These are phyloP conservation scores for Apaloderma vittatum DNA, from an alignment of 2,113 vertebrate species.

Conservation along the genomic window DNA sequence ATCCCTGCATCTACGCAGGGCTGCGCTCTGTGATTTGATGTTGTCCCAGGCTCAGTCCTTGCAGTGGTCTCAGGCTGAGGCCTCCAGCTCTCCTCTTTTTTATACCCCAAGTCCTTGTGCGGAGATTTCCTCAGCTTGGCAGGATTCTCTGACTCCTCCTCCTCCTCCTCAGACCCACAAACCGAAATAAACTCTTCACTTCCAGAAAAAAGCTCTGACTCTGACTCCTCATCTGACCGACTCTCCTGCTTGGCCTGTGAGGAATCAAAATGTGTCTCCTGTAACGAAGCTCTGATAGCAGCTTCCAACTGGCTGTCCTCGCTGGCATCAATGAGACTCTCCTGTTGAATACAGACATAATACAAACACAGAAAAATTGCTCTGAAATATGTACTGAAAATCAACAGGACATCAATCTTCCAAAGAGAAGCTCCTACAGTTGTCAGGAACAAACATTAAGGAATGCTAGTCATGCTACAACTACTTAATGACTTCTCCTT, in stretches of 20 bases:
- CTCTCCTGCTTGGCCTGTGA: constrained; percentile 86
- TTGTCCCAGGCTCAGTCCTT: constrained; percentile 80
- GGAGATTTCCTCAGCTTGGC: constrained; percentile 90
- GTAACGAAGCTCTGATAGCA: constrained; percentile 94
- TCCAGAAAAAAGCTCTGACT: constrained; percentile 96
- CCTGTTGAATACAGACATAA: constrained; percentile 79
- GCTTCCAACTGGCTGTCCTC: constrained; percentile 99
- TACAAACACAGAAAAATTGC: neutral
- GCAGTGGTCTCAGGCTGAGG: constrained; percentile 85
- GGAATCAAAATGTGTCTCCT: constrained; percentile 98
- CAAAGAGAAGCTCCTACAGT: neutral
- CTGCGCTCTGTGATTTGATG: constrained; percentile 82
- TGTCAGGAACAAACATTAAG: neutral
- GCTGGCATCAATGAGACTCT: constrained; percentile 98
- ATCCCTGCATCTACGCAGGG: constrained; percentile 65
- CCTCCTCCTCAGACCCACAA: constrained; percentile 93
- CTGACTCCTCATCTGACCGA: constrained; percentile 93
- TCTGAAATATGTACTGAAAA: neutral
- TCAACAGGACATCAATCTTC: neutral
- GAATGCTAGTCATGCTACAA: neutral
- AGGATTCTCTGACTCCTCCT: constrained; percentile 78
- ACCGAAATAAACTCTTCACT: constrained; percentile 97
- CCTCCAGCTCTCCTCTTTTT: constrained; percentile 94
- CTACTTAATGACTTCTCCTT: neutral
- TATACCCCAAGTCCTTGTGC: constrained; percentile 91